Evolutionary conservation across 2,797 vertebrate species (phyloP), one percentile per base, ranked within the genome.

Genomic region (Acrocephalus scirpaceus): DNA sequence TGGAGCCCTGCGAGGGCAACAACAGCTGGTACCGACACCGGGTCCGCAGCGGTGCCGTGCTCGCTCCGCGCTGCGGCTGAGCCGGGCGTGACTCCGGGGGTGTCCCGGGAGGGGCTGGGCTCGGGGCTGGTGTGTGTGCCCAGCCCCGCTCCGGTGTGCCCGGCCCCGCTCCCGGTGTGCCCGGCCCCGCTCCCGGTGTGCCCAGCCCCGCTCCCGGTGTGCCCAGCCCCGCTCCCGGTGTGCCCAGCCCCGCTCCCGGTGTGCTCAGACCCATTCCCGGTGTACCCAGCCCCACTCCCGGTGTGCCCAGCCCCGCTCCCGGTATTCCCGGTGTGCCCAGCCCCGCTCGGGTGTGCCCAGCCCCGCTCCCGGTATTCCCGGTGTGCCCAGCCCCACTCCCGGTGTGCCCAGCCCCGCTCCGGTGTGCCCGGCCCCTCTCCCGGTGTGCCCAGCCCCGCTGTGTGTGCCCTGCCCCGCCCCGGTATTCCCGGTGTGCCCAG

Each of bases 1-100:
- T 15, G 19, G 3, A 2, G 15, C 25, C 48, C 7, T 30, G 56
- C 2, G 17, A 3, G 73, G 32, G 1, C 38, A 1, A 3, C n/a
- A 8, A 13, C 16, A 27, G 18, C 44, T 22, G 44, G 2, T 27
- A 44, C 54, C 29, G 77, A 18, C 18, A 27, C 5, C 23, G 23
- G 30, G 5, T 69, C 8, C 9, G 16, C 32, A 4, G 6, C 3
- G 8, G 21, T 7, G 30, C 62, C 42, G 62, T 13, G 30, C 61
- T 17, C 30, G 18, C 18, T 32, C 29, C 30, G 51, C 51, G 16
- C 61, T 17, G 40, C 53, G 12, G 19, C 65, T 22, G 14, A 58
- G 54, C 65, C 26, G 17, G 45, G 3, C 3, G 47, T 30, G 29
- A 15, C 26, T 4, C n/a, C 1, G 3, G 29, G 42, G 44, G 14